Evolutionary conservation across 2,797 vertebrate genomes (phyloP), one percentile per base, ranked within the genome.

Genomic region (Cottoperca gobio): DNA sequence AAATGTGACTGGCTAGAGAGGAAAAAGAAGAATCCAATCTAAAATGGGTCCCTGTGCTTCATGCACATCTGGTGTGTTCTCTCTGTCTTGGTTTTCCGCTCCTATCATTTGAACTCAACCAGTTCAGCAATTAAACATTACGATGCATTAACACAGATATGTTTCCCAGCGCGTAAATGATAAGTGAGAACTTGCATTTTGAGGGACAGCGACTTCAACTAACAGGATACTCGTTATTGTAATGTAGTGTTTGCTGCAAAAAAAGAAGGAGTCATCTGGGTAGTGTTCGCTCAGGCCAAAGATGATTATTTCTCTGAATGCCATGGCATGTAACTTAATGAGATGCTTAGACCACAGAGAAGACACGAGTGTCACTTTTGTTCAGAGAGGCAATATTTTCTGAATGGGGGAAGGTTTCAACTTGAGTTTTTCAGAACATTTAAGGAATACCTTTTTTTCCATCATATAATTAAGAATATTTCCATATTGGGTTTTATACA

Each of bases 331-430:
- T 85, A 71, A 79, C 73, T 75, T 84, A 85, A 93, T 91, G 69
- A 91, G 72, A 84, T 70, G 78, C 78, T 72, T 50, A 58, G 24
- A 73, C 35, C 62, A 68, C 46, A 42, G 70, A 86, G 76, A 53
- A 74, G 79, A 82, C 76, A 53, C 50, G 23, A 10, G 59, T 87
- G 83, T 88, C 91, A 83, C 52, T 81, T 79, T 45, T 76, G 82
- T 73, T 94, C 89, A 89, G 58, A 63, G 49, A 89, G 65, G 75
- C 76, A 76, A 88, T 92, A 70, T 85, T 84, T 87, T 77, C 55
- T 49, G 24, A 78, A 23, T 37, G 33, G 54, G 53, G 76, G 61
- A 69, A 48, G 24, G 42, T 81, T 79, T 81, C 75, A 88, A 79
- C 82, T 71, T 73, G 43, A 76, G 54, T 78, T 74, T 79, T 73